phyloP scores from a whole-genome alignment of 1,140 invertebrate species.

The Hylyphantes graminicola region DNA sequence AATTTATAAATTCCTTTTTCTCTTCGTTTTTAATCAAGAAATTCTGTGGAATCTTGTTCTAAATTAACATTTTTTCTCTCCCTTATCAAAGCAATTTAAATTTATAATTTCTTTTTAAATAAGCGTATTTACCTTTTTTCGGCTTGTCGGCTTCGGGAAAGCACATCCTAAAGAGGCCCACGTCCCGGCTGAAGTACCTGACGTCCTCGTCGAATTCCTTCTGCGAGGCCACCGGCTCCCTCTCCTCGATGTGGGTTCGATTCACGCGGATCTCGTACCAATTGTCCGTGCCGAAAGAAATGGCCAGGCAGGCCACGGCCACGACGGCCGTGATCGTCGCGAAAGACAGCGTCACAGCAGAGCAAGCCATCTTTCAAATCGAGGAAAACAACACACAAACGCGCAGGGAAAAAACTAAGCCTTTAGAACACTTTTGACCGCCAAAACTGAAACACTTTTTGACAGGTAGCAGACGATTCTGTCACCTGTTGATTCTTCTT shows the following conservation, averaged over 20 bases:
- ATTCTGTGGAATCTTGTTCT: neutral
- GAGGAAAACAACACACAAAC: neutral
- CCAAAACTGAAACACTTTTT: slow-evolving; percentile 8
- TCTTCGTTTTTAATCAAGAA: neutral
- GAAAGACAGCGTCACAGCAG: slow-evolving; percentile 91
- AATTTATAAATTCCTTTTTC: too few species aligned
- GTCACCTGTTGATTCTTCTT: neutral
- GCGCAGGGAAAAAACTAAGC: too few species aligned
- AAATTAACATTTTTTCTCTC: neutral
- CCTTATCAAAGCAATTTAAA: neutral
- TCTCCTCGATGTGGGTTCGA: slow-evolving; percentile 82
- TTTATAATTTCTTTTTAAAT: neutral
- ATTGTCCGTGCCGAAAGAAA: slow-evolving; percentile 94
- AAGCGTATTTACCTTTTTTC: slow-evolving; percentile 77
- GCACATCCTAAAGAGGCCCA: slow-evolving; percentile 77
- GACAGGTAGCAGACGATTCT: neutral
- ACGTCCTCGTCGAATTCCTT: slow-evolving; percentile 61
- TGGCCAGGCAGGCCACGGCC: slow-evolving; percentile 87
- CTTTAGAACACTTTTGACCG: neutral
- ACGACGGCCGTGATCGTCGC: slow-evolving; percentile 94
- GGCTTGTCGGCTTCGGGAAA: slow-evolving; percentile 74
- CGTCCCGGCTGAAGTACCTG: slow-evolving; percentile 65
- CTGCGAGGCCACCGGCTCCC: slow-evolving; percentile 33
- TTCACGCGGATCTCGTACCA: slow-evolving; percentile 93
- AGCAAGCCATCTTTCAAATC: slow-evolving; percentile 83